Base-by-base conservation (phyloP, 2,797 vertebrate genomes). In the Cottoperca gobio region DNA sequence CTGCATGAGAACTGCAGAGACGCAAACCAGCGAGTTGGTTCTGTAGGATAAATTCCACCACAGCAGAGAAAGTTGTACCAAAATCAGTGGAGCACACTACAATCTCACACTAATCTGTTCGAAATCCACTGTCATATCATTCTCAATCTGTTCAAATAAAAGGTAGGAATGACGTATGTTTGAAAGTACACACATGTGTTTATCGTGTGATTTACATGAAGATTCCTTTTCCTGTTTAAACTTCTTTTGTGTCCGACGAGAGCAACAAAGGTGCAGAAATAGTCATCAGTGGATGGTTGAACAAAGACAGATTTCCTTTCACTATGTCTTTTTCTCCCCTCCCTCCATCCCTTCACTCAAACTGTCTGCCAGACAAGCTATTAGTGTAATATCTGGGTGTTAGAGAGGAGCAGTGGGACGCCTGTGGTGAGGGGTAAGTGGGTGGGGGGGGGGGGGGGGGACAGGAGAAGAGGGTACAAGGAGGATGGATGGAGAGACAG, bases 331-430 rank as follows among this genome's bases (percentile, higher is more conserved):
- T 24, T 46, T 57, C 57, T 67, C 31, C 45, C 39, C 46, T 49
- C 49, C 59, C 45, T 48, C 53, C 37, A 52, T 57, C 60, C 67
- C 35, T 83, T 79, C 70, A 73, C 79, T 73, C 78, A 77, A 33
- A 70, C 59, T 13, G 69, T 77, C 84, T 73, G 57, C 84, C 79
- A 84, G 82, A 85, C 71, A 67, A 85, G 81, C 83, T 82, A 76
- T 87, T 84, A 81, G 59, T 81, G 76, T 81, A 78, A 88, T 63
- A 84, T 77, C 55, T 65, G 60, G 57, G 79, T 79, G 82, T 79
- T 73, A 75, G 61, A 78, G 70, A 42, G 71, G 71, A 84, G 70
- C 73, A 81, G 73, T 37, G 70, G 70, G 70, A 64, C 35, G 68
- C 48, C 28, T 75, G 61, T 66, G 61, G 31, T 63, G 66, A 74